Conservation (phyloP, 2,113 vertebrate genomes). For the Apaloderma vittatum region DNA sequence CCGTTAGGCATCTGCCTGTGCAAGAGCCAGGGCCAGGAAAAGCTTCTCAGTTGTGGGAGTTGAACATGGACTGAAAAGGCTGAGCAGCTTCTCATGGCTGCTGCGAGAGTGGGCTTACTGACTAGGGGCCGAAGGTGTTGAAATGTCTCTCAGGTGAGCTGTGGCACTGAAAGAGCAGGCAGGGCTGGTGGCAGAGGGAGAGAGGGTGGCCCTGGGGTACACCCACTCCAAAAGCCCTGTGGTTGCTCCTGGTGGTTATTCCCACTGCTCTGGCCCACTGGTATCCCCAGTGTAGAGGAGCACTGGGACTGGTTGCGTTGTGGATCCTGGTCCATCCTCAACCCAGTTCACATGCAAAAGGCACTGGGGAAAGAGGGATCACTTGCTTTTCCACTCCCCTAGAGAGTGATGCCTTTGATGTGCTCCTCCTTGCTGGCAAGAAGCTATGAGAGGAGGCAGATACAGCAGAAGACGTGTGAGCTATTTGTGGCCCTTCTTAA, state of each 20-base stretch:
- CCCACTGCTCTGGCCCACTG: not conserved
- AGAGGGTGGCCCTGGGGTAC: not conserved
- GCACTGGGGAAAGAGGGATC: not conserved
- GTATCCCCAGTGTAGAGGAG: not conserved
- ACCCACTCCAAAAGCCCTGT: not conserved
- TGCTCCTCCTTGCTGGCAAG: fast-evolving
- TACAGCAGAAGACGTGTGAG: not conserved
- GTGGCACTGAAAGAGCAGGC: not conserved
- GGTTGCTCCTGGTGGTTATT: not conserved
- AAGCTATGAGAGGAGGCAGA: not conserved
- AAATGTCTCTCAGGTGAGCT: fast-evolving
- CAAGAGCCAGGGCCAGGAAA: not conserved
- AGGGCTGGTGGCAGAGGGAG: not conserved
- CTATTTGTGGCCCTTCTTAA: not conserved
- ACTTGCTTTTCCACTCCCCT: not conserved
- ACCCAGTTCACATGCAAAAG: not conserved
- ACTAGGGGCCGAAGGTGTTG: not conserved
- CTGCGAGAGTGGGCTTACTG: not conserved
- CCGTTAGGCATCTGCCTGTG: fast-evolving
- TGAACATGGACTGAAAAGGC: fast-evolving
- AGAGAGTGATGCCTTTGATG: fast-evolving
- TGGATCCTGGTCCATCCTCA: not conserved
- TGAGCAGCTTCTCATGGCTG: not conserved
- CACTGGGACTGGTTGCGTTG: fast-evolving
- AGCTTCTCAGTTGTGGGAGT: fast-evolving